A percentile compares a stretch with the other conserved stretches of the same genome.
Evolutionary conservation across 2,797 vertebrate genomes (phyloP).

Genomic region (Mionectes olivaceus): DNA sequence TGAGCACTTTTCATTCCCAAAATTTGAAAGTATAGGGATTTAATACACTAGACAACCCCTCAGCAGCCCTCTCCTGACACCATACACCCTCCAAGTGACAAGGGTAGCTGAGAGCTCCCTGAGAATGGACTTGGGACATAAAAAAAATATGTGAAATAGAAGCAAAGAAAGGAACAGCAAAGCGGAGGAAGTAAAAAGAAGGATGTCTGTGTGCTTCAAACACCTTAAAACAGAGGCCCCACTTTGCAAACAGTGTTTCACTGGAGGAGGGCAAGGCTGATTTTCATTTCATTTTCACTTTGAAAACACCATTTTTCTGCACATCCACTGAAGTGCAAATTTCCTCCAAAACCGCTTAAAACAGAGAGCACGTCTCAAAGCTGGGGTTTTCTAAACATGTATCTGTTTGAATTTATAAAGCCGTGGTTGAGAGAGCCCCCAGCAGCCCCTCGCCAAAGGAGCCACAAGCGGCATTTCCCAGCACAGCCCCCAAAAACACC

Average conservation of each 20-base stretch:
- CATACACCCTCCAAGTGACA: fast-evolving
- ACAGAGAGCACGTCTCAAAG: background rate
- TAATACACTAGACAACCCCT: fast-evolving
- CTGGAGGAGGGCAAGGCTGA: background rate
- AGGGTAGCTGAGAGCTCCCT: background rate
- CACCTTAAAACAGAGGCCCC: constrained; percentile 14
- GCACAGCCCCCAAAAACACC: fast-evolving
- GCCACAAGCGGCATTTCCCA: background rate
- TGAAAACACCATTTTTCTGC: constrained; percentile 31
- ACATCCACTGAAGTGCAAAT: background rate
- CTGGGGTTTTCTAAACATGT: background rate
- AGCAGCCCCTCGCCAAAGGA: background rate
- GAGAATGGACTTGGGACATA: fast-evolving
- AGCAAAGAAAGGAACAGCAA: background rate
- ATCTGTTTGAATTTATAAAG: background rate
- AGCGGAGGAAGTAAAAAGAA: background rate
- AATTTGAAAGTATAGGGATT: background rate
- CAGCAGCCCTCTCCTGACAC: background rate
- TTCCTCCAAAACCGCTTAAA: background rate
- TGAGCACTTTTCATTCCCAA: background rate
- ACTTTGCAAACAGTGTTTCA: background rate
- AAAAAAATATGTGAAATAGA: background rate
- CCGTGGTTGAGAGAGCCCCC: fast-evolving
- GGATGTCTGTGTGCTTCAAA: background rate
- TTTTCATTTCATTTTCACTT: constrained; percentile 34